Evolutionary conservation across 2,113 vertebrate species (phyloP).

Genomic region (Bothrops jararaca): DNA sequence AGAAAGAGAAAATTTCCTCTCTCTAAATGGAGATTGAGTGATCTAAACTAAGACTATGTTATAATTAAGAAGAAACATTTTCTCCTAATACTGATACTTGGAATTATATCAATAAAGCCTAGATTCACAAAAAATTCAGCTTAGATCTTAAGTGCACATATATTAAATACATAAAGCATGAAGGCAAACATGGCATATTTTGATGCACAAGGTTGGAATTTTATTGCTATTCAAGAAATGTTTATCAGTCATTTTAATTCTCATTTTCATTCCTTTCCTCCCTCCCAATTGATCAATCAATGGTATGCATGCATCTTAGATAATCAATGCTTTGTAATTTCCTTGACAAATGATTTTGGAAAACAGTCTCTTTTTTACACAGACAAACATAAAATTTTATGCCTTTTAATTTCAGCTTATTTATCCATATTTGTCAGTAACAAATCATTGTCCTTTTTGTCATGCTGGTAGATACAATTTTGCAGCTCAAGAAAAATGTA

Average conservation of each 20-base stretch:
- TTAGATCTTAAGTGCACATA: background rate
- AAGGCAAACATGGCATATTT: background rate
- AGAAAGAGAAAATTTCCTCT: background rate
- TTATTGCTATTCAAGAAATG: background rate
- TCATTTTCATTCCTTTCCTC: background rate
- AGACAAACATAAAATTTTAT: background rate
- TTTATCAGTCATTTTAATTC: slow-evolving; percentile 15
- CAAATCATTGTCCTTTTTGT: background rate
- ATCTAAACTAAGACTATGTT: background rate
- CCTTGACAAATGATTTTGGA: background rate
- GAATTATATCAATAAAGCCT: background rate
- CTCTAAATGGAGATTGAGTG: background rate
- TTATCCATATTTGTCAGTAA: slow-evolving; percentile 2
- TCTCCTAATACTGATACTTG: background rate
- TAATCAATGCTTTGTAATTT: slow-evolving; percentile 13
- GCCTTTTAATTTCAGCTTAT: background rate
- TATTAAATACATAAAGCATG: background rate
- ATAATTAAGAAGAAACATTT: background rate
- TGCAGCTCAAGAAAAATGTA: background rate
- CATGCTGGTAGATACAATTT: background rate
- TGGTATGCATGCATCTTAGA: background rate
- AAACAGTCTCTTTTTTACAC: background rate
- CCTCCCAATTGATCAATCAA: background rate
- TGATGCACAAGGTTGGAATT: background rate
- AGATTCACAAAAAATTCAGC: background rate